Evolutionary conservation across 1,140 invertebrate species (phyloP).

Genomic region (Palaemon carinicauda): DNA sequence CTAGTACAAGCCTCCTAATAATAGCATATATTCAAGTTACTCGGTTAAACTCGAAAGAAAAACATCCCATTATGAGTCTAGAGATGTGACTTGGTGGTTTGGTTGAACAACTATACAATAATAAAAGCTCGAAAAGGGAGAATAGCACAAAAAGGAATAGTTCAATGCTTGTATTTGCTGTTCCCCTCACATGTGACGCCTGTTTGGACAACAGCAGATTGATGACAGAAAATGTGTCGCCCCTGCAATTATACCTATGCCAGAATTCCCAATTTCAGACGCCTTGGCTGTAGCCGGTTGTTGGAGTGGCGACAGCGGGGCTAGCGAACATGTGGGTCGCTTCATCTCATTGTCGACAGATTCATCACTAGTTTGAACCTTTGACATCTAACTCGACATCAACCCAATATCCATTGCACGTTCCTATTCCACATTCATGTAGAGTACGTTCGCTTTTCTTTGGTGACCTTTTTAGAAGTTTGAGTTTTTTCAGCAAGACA

Average conservation of each 20-base stretch:
- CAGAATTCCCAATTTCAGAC: slow-evolving; percentile 54
- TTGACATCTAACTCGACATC: slow-evolving; percentile 56
- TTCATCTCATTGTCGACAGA: slow-evolving; percentile 55
- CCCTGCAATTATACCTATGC: slow-evolving; percentile 46
- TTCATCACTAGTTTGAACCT: slow-evolving; percentile 56
- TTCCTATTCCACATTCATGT: slow-evolving; percentile 51
- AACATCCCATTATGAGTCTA: background rate
- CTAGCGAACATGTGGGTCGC: slow-evolving; percentile 49
- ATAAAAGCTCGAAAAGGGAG: too few relatives aligned
- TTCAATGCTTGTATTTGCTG: slow-evolving; percentile 1
- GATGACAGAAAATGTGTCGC: slow-evolving; percentile 27
- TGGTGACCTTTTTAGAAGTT: slow-evolving; percentile 28
- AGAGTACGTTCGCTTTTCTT: slow-evolving; percentile 51
- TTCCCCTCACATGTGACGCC: slow-evolving; percentile 41
- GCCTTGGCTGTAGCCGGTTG: slow-evolving; percentile 48
- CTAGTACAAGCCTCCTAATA: slow-evolving; percentile 18
- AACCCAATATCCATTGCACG: slow-evolving; percentile 57
- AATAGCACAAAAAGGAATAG: background rate
- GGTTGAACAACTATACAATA: too few relatives aligned
- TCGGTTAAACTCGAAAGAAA: background rate
- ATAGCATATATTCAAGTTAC: too few relatives aligned
- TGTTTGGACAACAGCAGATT: slow-evolving; percentile 30
- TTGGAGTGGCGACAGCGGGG: slow-evolving; percentile 47
- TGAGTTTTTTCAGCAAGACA: slow-evolving; percentile 31
- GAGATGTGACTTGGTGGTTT: too few relatives aligned